These are phyloP conservation scores for Ochotona princeps DNA, from an alignment of 2,113 vertebrate genomes.

Conservation along the genomic window DNA sequence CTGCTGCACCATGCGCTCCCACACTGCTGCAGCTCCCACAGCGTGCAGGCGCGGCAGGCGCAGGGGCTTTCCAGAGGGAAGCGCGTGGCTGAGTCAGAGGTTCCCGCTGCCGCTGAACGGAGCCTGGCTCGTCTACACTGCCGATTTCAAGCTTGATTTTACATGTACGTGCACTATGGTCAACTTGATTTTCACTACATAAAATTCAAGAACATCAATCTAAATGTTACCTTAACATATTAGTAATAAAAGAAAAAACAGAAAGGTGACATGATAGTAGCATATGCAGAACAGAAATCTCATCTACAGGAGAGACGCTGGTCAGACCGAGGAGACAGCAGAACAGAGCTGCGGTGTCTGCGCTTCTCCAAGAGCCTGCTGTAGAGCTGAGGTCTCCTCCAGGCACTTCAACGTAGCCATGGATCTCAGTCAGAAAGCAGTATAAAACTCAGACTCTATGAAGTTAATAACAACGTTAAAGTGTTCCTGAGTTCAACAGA, in stretches of 20 bases:
- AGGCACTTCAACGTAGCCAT: rapidly evolving
- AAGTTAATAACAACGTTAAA: no score
- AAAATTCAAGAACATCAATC: neutral
- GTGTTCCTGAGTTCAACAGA: no score
- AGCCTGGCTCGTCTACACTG: no score
- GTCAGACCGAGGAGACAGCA: neutral
- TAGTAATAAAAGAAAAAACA: neutral
- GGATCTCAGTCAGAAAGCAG: neutral
- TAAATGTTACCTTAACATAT: neutral
- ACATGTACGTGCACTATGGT: neutral
- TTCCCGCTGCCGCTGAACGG: no score
- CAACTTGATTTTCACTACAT: neutral
- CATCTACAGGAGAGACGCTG: neutral
- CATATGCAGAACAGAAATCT: neutral
- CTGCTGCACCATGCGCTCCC: no score
- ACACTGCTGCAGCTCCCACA: no score
- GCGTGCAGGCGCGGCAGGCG: no score
- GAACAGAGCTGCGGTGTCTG: neutral
- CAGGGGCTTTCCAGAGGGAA: no score
- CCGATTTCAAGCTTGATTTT: neutral
- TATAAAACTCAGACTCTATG: neutral
- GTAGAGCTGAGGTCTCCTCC: neutral
- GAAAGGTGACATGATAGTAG: neutral
- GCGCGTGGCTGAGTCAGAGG: no score
- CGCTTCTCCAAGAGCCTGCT: neutral